A percentile compares a stretch with the other conserved stretches of the same genome.
These are phyloP conservation scores for Drosophila sturtevanti DNA, from an alignment of 1,140 invertebrate species.

Conservation along the genomic window DNA sequence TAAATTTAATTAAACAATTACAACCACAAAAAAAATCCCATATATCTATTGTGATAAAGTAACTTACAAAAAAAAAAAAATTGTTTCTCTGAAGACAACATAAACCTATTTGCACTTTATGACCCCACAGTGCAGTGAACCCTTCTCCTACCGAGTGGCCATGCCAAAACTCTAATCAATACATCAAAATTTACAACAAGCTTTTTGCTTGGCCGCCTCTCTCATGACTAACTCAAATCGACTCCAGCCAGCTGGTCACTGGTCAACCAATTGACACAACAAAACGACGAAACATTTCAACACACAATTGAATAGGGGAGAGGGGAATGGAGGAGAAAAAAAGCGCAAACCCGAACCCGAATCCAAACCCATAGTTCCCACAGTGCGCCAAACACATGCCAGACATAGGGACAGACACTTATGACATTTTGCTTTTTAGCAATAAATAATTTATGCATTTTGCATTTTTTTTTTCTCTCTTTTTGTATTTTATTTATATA, in stretches of 20 bases:
- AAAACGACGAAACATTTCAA: constrained; percentile 56
- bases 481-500: background rate
- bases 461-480: constrained; percentile 16
- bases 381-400: constrained; percentile 43
- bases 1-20: no score
- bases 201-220: background rate
- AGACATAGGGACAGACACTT: constrained; percentile 32
- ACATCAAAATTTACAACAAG: constrained; percentile 49
- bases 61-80: no score
- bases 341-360: constrained; percentile 19
- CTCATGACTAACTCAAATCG: constrained; percentile 25
- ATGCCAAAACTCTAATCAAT: constrained; percentile 40
- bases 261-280: constrained; percentile 48
- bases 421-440: constrained; percentile 62
- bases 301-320: constrained; percentile 18
- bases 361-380: constrained; percentile 52
- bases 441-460: constrained; percentile 64
- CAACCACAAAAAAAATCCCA: no score
- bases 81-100: background rate
- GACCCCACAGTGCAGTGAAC: background rate
- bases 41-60: no score
- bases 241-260: constrained; percentile 34
- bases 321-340: background rate
- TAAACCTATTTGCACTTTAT: background rate
- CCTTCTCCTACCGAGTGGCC: background rate